Percentiles rank a stretch among this genome's conserved stretches.
phyloP scores from a whole-genome alignment of 2,888 invertebrate genomes.

The Biston betularia region DNA sequence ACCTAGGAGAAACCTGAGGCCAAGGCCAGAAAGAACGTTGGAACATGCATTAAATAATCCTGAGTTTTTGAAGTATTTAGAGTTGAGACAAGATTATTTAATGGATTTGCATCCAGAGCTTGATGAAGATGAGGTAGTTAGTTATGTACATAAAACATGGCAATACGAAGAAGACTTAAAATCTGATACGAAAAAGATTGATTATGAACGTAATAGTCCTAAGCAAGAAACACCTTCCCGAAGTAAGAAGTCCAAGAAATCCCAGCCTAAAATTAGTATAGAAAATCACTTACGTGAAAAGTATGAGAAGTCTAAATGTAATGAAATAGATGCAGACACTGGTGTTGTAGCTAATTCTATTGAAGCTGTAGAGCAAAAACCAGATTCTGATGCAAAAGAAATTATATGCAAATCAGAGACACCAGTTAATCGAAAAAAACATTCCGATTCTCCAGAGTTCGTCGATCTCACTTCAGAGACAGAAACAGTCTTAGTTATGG shows the following conservation, averaged over 20 bases:
- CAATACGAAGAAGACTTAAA: conserved; percentile 71
- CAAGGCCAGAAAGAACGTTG: conserved; percentile 39
- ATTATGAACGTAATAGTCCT: conserved; percentile 54
- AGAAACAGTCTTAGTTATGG: not conserved
- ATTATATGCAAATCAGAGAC: conserved; percentile 4
- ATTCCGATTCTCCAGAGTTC: not conserved
- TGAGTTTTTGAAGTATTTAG: conserved; percentile 80
- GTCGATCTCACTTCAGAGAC: conserved; percentile 12
- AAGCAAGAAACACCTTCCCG: conserved; percentile 35
- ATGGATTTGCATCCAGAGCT: conserved; percentile 82
- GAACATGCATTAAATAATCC: conserved; percentile 56
- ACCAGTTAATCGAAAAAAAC: conserved; percentile 1
- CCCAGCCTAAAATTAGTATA: conserved; percentile 39
- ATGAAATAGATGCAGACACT: conserved; percentile 18
- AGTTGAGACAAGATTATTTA: conserved; percentile 75
- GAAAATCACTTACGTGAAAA: conserved; percentile 36
- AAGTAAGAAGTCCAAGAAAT: conserved; percentile 37
- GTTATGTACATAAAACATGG: conserved; percentile 82
- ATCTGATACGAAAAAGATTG: conserved; percentile 60
- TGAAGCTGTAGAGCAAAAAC: conserved; percentile 8
- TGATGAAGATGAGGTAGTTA: conserved; percentile 70
- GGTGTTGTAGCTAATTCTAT: not conserved
- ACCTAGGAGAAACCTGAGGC: conserved; percentile 53
- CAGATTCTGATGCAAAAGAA: not conserved
- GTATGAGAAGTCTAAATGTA: conserved; percentile 25